phyloP scores from a whole-genome alignment of 2,888 invertebrate species.

The Hedya salicella region DNA sequence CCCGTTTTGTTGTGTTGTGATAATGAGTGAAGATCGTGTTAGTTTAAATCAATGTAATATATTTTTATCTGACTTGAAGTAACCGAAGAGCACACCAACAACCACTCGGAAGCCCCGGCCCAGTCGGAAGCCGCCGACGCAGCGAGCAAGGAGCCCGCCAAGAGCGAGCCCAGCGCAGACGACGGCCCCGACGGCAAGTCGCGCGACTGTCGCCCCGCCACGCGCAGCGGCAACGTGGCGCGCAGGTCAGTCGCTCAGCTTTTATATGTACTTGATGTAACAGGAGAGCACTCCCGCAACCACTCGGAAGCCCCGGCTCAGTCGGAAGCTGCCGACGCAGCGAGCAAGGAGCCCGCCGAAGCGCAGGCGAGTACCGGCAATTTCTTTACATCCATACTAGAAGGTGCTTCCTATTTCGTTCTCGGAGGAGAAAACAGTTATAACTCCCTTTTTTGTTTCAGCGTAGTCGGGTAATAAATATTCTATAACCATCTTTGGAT shows the following conservation, averaged over 20 bases:
- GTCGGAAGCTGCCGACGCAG: constrained; percentile 3
- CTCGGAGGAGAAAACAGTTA: no score
- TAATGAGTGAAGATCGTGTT: no score
- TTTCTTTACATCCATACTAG: no score
- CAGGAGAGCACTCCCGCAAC: constrained; percentile 32
- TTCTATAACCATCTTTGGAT: no score
- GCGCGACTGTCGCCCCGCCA: constrained; percentile 50
- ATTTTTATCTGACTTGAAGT: no score
- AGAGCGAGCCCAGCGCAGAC: constrained; percentile 51
- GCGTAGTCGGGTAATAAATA: no score
- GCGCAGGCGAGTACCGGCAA: constrained; percentile 47
- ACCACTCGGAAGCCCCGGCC: constrained; percentile 34
- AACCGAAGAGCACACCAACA: constrained; percentile 32
- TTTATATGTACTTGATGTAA: no score
- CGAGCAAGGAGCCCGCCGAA: constrained; percentile 42
- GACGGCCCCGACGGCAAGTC: constrained; percentile 52
- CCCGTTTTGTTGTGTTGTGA: no score
- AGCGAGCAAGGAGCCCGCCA: constrained; percentile 35
- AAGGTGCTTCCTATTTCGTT: no score
- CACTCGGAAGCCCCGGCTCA: constrained; percentile 33
- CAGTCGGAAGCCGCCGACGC: constrained; percentile 4
- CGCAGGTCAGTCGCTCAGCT: no score
- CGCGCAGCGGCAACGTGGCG: constrained; percentile 61
- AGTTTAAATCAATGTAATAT: no score
- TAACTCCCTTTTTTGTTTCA: no score